Conservation (phyloP, 2,797 vertebrate species). For the Brachyrhaphis roseni region DNA sequence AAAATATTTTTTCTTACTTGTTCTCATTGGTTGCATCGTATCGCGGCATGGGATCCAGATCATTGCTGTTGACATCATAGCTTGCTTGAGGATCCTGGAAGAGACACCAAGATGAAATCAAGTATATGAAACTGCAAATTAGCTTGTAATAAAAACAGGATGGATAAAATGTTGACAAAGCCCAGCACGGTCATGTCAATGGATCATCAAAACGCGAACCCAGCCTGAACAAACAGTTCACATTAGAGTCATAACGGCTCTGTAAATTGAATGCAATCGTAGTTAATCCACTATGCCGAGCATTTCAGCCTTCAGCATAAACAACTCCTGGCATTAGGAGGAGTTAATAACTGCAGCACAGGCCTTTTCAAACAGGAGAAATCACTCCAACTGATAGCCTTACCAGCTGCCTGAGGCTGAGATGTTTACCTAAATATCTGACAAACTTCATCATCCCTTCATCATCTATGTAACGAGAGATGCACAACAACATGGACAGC, state of each 20-base stretch:
- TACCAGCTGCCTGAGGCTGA: conserved; percentile 44
- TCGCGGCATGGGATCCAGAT: conserved; percentile 98
- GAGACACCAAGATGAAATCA: conserved; percentile 51
- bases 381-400: conserved; percentile 57
- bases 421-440: conserved; percentile 30
- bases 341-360: conserved; percentile 47
- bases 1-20: conserved; percentile 87
- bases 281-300: conserved; percentile 41
- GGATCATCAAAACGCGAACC: conserved; percentile 20
- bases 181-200: conserved; percentile 3
- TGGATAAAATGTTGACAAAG: conserved; percentile 5
- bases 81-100: conserved; percentile 94
- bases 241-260: conserved; percentile 49
- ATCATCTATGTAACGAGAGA: conserved; percentile 3
- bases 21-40: conserved; percentile 99
- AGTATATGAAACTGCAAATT: conserved; percentile 27
- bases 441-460: conserved; percentile 31
- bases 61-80: conserved; percentile 98
- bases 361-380: conserved; percentile 45
- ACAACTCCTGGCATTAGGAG: conserved; percentile 62
- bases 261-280: conserved; percentile 61
- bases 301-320: conserved; percentile 53
- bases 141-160: background rate
- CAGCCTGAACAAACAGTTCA: conserved; percentile 48
- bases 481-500: background rate